These are phyloP conservation scores for Copidosoma floridanum DNA, from an alignment of 1,140 invertebrate species.

Conservation along the genomic window DNA sequence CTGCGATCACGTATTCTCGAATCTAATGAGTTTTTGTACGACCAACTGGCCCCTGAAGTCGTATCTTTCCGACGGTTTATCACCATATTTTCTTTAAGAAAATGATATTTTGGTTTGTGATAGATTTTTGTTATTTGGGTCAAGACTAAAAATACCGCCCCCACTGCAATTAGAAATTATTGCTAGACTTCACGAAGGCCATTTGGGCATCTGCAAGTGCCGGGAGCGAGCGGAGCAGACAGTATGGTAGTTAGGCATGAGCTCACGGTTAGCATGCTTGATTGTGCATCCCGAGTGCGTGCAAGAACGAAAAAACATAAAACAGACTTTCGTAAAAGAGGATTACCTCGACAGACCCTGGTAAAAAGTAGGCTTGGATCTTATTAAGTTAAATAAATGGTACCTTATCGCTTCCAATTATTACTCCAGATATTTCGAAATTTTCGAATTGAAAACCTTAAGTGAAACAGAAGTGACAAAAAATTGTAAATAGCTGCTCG, in stretches of 20 bases:
- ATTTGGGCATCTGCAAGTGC: conserved; percentile 33
- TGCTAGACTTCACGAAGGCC: conserved; percentile 31
- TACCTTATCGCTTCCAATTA: conserved; percentile 37
- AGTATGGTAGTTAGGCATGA: conserved; percentile 35
- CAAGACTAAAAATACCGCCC: conserved; percentile 31
- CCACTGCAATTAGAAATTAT: conserved; percentile 29
- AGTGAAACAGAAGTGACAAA: conserved; percentile 27
- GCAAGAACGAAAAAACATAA: conserved; percentile 18
- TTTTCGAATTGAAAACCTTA: conserved; percentile 21
- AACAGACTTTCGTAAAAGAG: conserved; percentile 30
- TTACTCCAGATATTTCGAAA: conserved; percentile 33
- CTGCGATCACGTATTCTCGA: conserved; percentile 20
- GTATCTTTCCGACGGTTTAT: conserved; percentile 5
- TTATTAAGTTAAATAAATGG: conserved; percentile 35
- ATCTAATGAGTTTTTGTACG: conserved; percentile 26
- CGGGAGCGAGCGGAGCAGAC: conserved; percentile 27
- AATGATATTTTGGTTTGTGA: conserved; percentile 24
- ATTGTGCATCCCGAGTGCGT: conserved; percentile 31
- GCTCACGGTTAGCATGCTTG: conserved; percentile 29
- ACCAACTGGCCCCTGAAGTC: conserved; percentile 24
- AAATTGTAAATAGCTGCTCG: conserved; percentile 31
- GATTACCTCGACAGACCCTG: conserved; percentile 28
- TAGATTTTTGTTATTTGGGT: conserved; percentile 17
- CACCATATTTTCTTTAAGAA: conserved; percentile 28
- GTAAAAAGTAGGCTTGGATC: conserved; percentile 35